Evolutionary conservation across 2,888 invertebrate species (phyloP).

Genomic region (Cephus nigrinus): DNA sequence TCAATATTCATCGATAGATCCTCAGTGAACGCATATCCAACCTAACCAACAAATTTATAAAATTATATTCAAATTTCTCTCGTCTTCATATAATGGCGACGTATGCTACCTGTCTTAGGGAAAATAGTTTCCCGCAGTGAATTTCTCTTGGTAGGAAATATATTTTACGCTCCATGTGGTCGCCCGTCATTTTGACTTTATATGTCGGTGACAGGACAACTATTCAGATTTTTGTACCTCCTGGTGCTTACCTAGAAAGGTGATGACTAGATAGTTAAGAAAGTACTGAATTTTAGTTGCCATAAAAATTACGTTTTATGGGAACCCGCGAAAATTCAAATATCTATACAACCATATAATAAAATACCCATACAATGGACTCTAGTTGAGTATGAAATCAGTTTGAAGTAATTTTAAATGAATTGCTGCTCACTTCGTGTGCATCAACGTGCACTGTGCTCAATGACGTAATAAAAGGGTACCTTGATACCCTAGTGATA

Average conservation of each 20-base stretch:
- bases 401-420: too few relatives aligned
- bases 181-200: conserved; percentile 9
- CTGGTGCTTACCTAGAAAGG: conserved; percentile 18
- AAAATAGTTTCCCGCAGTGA: conserved; percentile 15
- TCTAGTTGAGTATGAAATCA: too few relatives aligned
- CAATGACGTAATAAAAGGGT: neutral
- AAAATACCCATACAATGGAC: too few relatives aligned
- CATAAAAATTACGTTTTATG: conserved; percentile 17
- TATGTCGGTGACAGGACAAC: conserved; percentile 17
- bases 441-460: neutral
- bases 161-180: conserved; percentile 10
- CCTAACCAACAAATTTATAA: neutral
- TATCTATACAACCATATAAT: too few relatives aligned
- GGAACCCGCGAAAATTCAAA: neutral
- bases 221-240: conserved; percentile 11
- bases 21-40: neutral
- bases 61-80: neutral
- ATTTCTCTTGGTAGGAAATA: conserved; percentile 9
- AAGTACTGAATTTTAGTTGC: conserved; percentile 10
- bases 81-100: neutral
- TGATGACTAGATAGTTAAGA: conserved; percentile 21
- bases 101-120: conserved; percentile 13
- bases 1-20: neutral
- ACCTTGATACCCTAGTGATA: neutral
- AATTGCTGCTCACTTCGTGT: neutral